Evolutionary conservation across 2,113 vertebrate genomes (phyloP), one percentile per base, ranked within the genome.

Genomic region (Callaeas wilsoni): DNA sequence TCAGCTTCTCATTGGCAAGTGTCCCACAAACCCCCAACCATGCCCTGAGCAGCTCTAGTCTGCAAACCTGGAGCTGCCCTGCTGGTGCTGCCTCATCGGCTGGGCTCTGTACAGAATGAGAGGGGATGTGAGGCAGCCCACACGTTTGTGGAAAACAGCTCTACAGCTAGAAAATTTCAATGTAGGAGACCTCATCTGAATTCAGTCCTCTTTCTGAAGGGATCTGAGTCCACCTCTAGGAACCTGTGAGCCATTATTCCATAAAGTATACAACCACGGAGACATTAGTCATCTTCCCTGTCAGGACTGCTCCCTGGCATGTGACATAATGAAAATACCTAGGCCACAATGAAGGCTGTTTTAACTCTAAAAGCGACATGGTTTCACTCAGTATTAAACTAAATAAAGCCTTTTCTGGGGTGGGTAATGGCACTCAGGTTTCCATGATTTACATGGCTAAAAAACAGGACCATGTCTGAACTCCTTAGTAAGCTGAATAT

Each of bases 71-170:
- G 32, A n/a, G 15, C 25, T 71, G 27, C 39, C 30, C 52, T 52
- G 47, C 9, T 1, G 1, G 25, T 62, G n/a, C 37, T 15, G 3
- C 39, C 50, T 50, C 15, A 16, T 41, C 0, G 0, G 7, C 55
- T 84, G 35, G 8, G 8, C 27, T 68, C 26, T 0, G 0, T 29
- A 19, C 20, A 64, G 55, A 91, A 55, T 35, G 25, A 64, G 23
- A 78, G 10, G 1, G 23, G 17, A 70, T 7, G 10, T 10, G 27
- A 71, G n/a, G 10, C 37, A 46, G 37, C 5, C 16, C 17, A n/a
- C 37, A 3, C 0, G 0, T 23, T 69, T 75, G 57, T 5, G 4
- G 56, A 52, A 52, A 68, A 64, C 10, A 64, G 9, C 18, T 55
- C 52, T 74, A 13, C 30, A 55, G 29, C 29, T 62, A 46, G 73